Evolutionary conservation across 2,797 vertebrate genomes (phyloP), one percentile per base, ranked within the genome.

Genomic region (Rhinella marina): DNA sequence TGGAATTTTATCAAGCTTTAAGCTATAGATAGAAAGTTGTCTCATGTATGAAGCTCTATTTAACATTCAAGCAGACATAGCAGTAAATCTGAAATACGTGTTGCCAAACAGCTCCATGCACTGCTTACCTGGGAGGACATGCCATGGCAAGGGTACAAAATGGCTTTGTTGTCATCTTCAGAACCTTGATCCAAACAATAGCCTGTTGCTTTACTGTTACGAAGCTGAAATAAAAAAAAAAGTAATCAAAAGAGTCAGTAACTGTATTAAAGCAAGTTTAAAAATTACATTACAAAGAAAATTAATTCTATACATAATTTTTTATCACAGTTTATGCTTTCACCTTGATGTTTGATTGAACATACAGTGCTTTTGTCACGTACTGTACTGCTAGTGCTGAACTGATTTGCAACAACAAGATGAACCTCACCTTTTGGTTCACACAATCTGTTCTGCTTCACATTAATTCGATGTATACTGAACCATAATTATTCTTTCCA

Each of bases 151-250:
- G 98, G 98, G 78, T 99, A 99, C 9, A 99, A 96, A 88, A 99
- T 99, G 19, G 98, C 98, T 90, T 95, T 97, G 92, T 99, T 97
- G 27, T 99, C 98, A 0, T 99, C 98, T 87, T 99, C 98, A 0
- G 98, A 96, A 12, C 98, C 98, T 92, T 99, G 98, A 90, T 99
- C 98, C 92, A 99, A 92, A 91, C 98, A 99, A 94, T 99, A 99
- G 41, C 98, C 98, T 0, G 97, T 98, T 79, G 98, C 98, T 92
- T 99, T 99, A 94, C 97, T 99, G 95, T 99, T 99, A 62, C 98
- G 95, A 73, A 99, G 98, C 98, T 99, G 52, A 0, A 75, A 84
- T 64, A 54, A 59, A 1, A 32, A 1, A 32, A 73, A 4, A 73
- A 75, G 21, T n/a, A 41, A 32, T 72, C 32, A 75, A 75, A 29